Conservation (phyloP, 1,140 invertebrate species). For the Drusus annulatus region DNA sequence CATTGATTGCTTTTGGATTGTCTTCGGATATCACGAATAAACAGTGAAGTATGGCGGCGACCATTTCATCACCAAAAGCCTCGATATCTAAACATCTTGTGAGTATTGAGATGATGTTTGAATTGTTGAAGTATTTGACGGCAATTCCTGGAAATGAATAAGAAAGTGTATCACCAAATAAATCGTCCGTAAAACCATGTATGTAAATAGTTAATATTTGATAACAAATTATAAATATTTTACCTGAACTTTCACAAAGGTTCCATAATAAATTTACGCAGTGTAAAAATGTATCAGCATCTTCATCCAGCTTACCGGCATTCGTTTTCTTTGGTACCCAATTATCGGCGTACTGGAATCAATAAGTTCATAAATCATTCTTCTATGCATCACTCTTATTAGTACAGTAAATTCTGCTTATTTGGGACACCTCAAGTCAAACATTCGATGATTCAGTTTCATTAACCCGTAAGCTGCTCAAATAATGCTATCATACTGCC, state of each 20-base stretch:
- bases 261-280: slow-evolving; percentile 79
- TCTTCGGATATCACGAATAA: slow-evolving; percentile 80
- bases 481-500: too few species aligned
- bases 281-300: slow-evolving; percentile 79
- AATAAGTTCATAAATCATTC: not conserved
- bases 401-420: too few species aligned
- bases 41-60: slow-evolving; percentile 76
- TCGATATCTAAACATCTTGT: slow-evolving; percentile 75
- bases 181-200: too few species aligned
- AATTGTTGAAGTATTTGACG: slow-evolving; percentile 77
- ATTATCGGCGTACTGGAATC: slow-evolving; percentile 65
- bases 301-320: slow-evolving; percentile 70
- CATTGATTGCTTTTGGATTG: slow-evolving; percentile 71
- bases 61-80: slow-evolving; percentile 75
- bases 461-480: too few species aligned
- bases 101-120: slow-evolving; percentile 76
- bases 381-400: too few species aligned
- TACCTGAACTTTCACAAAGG: slow-evolving; percentile 76
- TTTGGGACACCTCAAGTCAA: too few species aligned
- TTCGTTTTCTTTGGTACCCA: slow-evolving; percentile 65
- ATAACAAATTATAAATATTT: slow-evolving; percentile 21
- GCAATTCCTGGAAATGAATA: slow-evolving; percentile 72
- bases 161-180: too few species aligned
- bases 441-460: too few species aligned
- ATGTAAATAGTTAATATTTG: not conserved